A percentile compares a stretch with the other conserved stretches of the same genome.
phyloP scores from a whole-genome alignment of 2,888 invertebrate species.

The Hirtodrosophila confusa region DNA sequence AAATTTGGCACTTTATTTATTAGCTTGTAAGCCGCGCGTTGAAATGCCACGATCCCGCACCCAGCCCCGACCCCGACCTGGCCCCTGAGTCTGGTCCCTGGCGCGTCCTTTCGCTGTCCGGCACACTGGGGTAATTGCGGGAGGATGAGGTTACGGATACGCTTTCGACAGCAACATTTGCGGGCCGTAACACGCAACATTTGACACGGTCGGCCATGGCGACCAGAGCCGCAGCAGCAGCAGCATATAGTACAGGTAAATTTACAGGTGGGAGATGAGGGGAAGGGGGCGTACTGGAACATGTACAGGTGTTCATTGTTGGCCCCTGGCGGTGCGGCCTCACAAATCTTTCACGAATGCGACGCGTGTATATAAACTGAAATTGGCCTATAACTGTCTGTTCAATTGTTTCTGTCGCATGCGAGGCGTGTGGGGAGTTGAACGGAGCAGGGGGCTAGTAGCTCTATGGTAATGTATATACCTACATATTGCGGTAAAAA shows the following conservation, averaged over 20 bases:
- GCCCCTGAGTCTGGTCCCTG: constrained; percentile 9
- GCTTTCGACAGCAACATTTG: constrained; percentile 77
- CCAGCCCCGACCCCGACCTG: not conserved
- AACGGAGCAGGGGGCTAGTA: not conserved
- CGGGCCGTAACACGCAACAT: constrained; percentile 76
- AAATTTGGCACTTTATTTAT: constrained; percentile 69
- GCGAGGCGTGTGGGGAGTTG: not conserved
- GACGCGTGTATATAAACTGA: constrained; percentile 76
- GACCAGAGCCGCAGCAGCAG: constrained; percentile 32
- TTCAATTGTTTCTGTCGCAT: constrained; percentile 74
- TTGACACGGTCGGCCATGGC: constrained; percentile 63
- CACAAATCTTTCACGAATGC: constrained; percentile 76
- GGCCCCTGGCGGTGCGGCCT: constrained; percentile 33
- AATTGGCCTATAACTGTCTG: constrained; percentile 79
- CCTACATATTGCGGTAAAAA: constrained; percentile 78
- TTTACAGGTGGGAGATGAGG: not conserved
- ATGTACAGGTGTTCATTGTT: constrained; percentile 50
- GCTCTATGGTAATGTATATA: constrained; percentile 35
- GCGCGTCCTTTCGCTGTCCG: constrained; percentile 34
- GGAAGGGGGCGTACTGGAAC: constrained; percentile 5
- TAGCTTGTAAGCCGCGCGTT: constrained; percentile 74
- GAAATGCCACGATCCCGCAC: constrained; percentile 42
- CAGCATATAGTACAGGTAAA: constrained; percentile 5
- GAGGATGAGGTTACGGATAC: constrained; percentile 59
- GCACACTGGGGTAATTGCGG: constrained; percentile 15